A percentile compares a stretch with the other conserved stretches of the same genome.
Evolutionary conservation across 2,888 invertebrate species (phyloP).

Genomic region (Tupiocoris notatus): DNA sequence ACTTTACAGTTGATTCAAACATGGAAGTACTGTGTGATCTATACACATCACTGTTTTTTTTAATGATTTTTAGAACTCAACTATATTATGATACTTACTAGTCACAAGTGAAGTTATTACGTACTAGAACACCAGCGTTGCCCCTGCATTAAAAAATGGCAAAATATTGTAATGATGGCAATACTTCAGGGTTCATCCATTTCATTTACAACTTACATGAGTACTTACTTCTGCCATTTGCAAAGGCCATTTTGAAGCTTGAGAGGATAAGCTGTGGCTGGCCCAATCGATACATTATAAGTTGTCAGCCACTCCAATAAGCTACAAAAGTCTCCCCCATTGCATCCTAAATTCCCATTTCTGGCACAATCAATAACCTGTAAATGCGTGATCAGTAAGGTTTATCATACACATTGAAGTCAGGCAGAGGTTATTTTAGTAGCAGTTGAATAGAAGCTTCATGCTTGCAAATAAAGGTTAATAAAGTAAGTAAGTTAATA

Average conservation of each 20-base stretch:
- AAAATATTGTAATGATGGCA: neutral
- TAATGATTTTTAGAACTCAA: no score
- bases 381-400: no score
- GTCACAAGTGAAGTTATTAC: constrained; percentile 64
- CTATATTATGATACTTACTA: constrained; percentile 62
- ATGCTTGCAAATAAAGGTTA: no score
- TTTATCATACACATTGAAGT: no score
- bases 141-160: constrained; percentile 51
- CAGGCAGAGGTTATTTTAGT: no score
- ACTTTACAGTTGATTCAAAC: no score
- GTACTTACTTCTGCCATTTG: constrained; percentile 47
- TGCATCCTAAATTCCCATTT: constrained; percentile 70
- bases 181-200: no score
- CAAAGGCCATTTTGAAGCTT: constrained; percentile 55
- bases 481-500: no score
- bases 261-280: constrained; percentile 65
- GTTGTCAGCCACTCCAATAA: constrained; percentile 69
- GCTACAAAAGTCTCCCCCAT: constrained; percentile 78
- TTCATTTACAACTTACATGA: no score
- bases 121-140: constrained; percentile 56
- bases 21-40: no score
- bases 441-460: no score
- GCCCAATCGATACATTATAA: constrained; percentile 60
- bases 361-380: constrained; percentile 78
- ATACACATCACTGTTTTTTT: no score